Evolutionary conservation across 2,113 vertebrate species (phyloP).

Genomic region (Microtus richardsoni): DNA sequence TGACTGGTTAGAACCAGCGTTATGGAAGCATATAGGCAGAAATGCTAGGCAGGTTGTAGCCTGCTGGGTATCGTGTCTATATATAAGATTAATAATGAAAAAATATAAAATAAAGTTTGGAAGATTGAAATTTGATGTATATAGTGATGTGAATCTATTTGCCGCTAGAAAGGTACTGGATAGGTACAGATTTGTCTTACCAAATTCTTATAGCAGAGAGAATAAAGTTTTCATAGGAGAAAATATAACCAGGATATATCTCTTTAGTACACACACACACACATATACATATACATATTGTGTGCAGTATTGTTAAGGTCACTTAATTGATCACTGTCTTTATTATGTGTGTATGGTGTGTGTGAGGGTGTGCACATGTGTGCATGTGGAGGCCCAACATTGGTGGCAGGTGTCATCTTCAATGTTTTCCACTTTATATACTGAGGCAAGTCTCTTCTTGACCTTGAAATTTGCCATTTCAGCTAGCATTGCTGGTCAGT

Average conservation of each 20-base stretch:
- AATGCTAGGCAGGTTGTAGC: background rate
- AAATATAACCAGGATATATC: background rate
- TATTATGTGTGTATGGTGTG: background rate
- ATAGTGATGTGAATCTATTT: background rate
- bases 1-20: background rate
- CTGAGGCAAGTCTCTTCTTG: background rate
- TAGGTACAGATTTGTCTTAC: background rate
- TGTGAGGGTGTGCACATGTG: background rate
- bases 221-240: background rate
- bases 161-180: background rate
- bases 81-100: background rate
- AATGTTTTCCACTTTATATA: background rate
- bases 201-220: constrained; percentile 28
- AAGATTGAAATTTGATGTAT: constrained; percentile 50
- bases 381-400: background rate
- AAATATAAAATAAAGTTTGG: background rate
- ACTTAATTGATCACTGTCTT: background rate
- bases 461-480: background rate
- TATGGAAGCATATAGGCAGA: background rate
- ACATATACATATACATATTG: accelerated
- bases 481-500: background rate
- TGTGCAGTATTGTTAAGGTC: constrained; percentile 2
- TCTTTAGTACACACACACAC: background rate
- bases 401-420: background rate
- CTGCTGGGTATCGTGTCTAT: background rate